Evolutionary conservation across 2,888 invertebrate genomes (phyloP).

Genomic region (Neoscelio sp.): DNA sequence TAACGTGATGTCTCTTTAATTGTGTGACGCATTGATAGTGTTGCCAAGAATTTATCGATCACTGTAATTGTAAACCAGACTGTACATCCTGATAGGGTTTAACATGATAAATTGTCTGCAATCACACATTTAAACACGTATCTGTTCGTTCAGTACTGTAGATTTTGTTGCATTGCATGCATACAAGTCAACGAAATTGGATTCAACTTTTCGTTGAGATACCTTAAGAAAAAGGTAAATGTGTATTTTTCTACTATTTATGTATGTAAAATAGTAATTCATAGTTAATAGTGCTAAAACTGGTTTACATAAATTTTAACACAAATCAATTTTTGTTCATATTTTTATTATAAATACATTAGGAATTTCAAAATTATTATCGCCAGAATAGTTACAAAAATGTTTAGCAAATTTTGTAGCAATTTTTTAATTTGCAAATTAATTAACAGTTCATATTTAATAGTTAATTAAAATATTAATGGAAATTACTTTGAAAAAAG

Average conservation of each 20-base stretch:
- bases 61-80: slow-evolving; percentile 54
- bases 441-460: too few species aligned
- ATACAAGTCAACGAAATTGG: slow-evolving; percentile 10
- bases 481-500: too few species aligned
- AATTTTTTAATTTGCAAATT: too few species aligned
- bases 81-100: slow-evolving; percentile 59
- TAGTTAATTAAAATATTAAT: too few species aligned
- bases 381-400: too few species aligned
- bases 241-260: neutral
- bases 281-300: too few species aligned
- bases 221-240: slow-evolving; percentile 8
- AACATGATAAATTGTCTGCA: slow-evolving; percentile 60
- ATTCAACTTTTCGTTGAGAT: neutral
- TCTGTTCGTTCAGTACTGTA: slow-evolving; percentile 28
- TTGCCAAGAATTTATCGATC: slow-evolving; percentile 55
- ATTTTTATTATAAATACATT: too few species aligned
- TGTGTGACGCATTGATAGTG: slow-evolving; percentile 39
- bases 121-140: slow-evolving; percentile 32
- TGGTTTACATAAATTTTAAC: too few species aligned
- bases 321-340: too few species aligned
- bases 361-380: too few species aligned
- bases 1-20: slow-evolving; percentile 18
- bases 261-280: too few species aligned
- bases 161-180: slow-evolving; percentile 28
- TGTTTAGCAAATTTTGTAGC: too few species aligned